Percentiles rank a stretch among this genome's conserved stretches.
Evolutionary conservation across 2,113 vertebrate genomes (phyloP).

Genomic region (Plestiodon gilberti): DNA sequence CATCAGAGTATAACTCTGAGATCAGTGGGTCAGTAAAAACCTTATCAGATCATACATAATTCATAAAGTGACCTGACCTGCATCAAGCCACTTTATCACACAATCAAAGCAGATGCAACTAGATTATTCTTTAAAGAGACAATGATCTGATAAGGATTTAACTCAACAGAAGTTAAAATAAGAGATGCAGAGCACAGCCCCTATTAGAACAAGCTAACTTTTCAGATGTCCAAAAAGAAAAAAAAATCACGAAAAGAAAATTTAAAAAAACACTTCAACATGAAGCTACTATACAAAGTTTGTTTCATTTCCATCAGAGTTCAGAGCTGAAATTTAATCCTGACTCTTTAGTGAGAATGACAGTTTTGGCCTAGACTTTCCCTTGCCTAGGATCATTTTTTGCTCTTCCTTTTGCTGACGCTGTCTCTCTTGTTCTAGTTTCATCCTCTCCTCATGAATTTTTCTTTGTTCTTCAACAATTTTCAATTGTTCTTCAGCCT

Average conservation of each 20-base stretch:
- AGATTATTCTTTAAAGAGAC: slow-evolving; percentile 61
- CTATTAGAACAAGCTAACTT: slow-evolving; percentile 86
- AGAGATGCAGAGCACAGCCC: slow-evolving; percentile 85
- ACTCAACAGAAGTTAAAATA: slow-evolving; percentile 63
- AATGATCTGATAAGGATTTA: slow-evolving; percentile 82
- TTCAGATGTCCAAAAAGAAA: slow-evolving; percentile 76
- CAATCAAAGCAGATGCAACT: slow-evolving; percentile 68
- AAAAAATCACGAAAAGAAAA: slow-evolving; percentile 44
- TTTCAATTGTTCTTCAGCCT: slow-evolving; percentile 99
- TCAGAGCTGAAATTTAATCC: slow-evolving; percentile 85
- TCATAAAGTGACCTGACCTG: slow-evolving; percentile 65
- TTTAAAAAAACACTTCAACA: slow-evolving; percentile 87
- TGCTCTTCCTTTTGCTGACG: slow-evolving; percentile 99
- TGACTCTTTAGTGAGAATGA: slow-evolving; percentile 96
- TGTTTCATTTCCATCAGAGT: slow-evolving; percentile 73
- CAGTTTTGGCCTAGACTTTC: slow-evolving; percentile 98
- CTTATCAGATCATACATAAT: slow-evolving; percentile 78
- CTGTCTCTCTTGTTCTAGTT: slow-evolving; percentile 99
- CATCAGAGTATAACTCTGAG: slow-evolving; percentile 76
- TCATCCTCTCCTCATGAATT: slow-evolving; percentile 99
- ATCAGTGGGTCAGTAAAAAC: slow-evolving; percentile 74
- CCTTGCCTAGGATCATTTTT: slow-evolving; percentile 99
- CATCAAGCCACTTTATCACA: slow-evolving; percentile 65
- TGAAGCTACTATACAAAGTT: slow-evolving; percentile 91
- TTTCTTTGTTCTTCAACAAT: slow-evolving; percentile 99